Evolutionary conservation across 1,140 invertebrate species (phyloP), one percentile per base, ranked within the genome.

Genomic region (Antheraea pernyi): DNA sequence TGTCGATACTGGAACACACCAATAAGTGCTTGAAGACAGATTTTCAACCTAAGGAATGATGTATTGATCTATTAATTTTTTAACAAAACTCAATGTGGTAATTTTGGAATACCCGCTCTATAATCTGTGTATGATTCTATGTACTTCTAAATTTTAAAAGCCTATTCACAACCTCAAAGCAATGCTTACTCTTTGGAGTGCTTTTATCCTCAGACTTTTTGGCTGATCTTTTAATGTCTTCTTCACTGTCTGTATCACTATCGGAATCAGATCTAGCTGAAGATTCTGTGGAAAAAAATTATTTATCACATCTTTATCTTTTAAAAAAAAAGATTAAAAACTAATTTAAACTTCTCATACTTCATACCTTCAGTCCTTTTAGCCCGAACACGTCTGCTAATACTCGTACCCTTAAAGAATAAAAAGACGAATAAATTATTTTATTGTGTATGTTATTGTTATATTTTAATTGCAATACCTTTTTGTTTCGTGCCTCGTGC

Each of bases 341-440:
- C 8, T 10, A 42, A 10, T 39, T 39, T 64, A 42, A 37, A 10
- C n/a, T 39, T 39, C 19, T 65, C 42, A 64, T 60, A 71, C 63
- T 42, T 68, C 94, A 94, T 81, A 95, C 96, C 82, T 96, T 96
- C 66, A 93, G 95, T 76, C 94, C 94, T 68, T 93, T 95, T 76
- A 92, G 94, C 16, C 93, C 94, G 70, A 91, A 95, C 68, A 91
- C 95, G 70, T 93, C 93, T 72, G 93, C 94, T 19, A 93, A 80
- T 74, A 68, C 93, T 53, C 93, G 95, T 60, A 93, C 96, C 37
- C 89, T 91, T 75, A 8, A 84, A 68, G 75, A 59, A 63, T n/a
- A 16, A 63, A 63, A 39, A 13, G 19, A 10, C 2, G 10, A n/a
- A 18, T 36, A 63, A 7, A 30, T 22, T 9, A 36, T 1, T 10